phyloP scores from a whole-genome alignment of 2,113 vertebrate genomes.

The Sinocyclocheilus maitianheensis region DNA sequence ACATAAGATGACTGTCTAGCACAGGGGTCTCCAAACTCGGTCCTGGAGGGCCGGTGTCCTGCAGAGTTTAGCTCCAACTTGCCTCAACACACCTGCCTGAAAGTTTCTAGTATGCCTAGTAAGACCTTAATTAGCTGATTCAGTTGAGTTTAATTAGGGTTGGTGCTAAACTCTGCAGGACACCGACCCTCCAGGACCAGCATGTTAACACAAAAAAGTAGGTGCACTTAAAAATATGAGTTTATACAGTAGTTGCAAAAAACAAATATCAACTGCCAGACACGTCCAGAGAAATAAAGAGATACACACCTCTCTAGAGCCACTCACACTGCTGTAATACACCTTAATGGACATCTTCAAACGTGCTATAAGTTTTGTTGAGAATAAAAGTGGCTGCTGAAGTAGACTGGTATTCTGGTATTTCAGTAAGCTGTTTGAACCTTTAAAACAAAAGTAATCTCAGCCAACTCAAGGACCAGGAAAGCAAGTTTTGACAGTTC shows the following conservation, averaged over 20 bases:
- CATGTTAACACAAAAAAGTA: neutral
- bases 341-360: slow-evolving; percentile 63
- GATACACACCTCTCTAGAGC: slow-evolving; percentile 58
- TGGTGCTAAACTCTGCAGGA: too few species aligned
- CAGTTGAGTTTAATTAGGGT: too few species aligned
- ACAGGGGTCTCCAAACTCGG: too few species aligned
- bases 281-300: neutral
- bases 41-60: too few species aligned
- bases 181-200: too few species aligned
- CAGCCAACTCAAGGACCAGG: slow-evolving; percentile 57
- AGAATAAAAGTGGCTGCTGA: neutral
- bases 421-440: slow-evolving; percentile 1
- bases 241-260: too few species aligned
- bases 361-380: neutral
- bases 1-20: neutral
- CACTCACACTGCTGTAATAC: slow-evolving; percentile 67
- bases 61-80: too few species aligned
- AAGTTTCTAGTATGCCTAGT: too few species aligned
- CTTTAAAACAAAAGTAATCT: neutral
- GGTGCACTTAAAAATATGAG: neutral
- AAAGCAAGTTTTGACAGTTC: slow-evolving; percentile 70
- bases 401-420: neutral
- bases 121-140: too few species aligned
- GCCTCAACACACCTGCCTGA: too few species aligned
- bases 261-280: neutral